Conservation (phyloP, 2,888 invertebrate genomes). For the Strigamia crassipes region DNA sequence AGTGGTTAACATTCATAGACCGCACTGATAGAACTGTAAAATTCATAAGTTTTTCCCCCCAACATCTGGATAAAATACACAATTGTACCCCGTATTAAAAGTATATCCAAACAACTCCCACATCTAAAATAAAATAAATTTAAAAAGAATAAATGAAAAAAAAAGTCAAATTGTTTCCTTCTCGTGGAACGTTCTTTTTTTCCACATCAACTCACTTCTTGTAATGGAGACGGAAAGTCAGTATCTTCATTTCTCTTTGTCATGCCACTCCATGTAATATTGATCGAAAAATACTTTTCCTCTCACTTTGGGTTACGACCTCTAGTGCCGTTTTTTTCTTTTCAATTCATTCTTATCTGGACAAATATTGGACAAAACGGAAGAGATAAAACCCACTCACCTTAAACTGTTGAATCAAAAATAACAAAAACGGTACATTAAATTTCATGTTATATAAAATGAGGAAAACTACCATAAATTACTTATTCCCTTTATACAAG, state of each 20-base stretch:
- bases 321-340: background rate
- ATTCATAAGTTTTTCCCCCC: background rate
- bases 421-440: background rate
- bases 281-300: conserved; percentile 42
- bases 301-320: conserved; percentile 39
- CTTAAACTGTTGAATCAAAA: conserved; percentile 2
- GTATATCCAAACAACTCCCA: background rate
- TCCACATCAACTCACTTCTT: background rate
- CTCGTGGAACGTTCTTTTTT: background rate
- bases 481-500: too few species aligned
- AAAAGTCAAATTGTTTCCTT: background rate
- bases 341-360: conserved; percentile 35
- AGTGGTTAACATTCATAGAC: background rate
- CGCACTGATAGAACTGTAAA: background rate
- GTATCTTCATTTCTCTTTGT: conserved; percentile 35
- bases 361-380: conserved; percentile 31
- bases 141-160: background rate
- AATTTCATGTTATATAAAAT: background rate
- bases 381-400: conserved; percentile 2
- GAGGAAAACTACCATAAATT: too few species aligned
- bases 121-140: background rate
- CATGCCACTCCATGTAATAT: conserved; percentile 37
- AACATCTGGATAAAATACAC: background rate
- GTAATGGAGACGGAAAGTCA: conserved; percentile 8
- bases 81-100: background rate